A percentile compares a stretch with the other conserved stretches of the same genome.
phyloP scores from a whole-genome alignment of 1,140 invertebrate genomes.

The Cyrtorhinus lividipennis region DNA sequence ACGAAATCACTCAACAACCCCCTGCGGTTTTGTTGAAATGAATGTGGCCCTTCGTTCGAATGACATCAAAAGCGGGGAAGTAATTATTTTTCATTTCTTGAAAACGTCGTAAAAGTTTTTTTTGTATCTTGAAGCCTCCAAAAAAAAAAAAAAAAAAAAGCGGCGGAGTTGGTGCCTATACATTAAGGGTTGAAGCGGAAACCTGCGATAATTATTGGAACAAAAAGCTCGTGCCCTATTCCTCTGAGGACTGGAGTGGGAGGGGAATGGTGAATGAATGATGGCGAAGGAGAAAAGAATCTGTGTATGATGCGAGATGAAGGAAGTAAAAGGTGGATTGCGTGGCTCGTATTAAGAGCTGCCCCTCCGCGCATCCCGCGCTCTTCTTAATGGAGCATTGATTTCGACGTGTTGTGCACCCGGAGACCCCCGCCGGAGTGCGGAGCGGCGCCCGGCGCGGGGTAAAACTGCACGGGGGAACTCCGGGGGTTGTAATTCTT shows the following conservation, averaged over 20 bases:
- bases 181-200: neutral
- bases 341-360: conserved; percentile 3
- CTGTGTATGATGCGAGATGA: neutral
- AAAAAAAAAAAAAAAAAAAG: neutral
- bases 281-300: neutral
- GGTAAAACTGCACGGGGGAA: neutral
- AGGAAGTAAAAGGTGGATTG: neutral
- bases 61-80: too few relatives aligned
- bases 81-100: too few relatives aligned
- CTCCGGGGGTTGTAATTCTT: neutral
- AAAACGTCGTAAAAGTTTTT: too few relatives aligned
- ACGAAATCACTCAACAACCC: too few relatives aligned
- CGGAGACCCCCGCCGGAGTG: neutral
- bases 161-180: neutral
- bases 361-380: too few relatives aligned
- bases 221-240: neutral
- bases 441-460: neutral
- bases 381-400: conserved; percentile 6
- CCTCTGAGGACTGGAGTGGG: neutral
- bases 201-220: neutral
- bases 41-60: too few relatives aligned
- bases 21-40: too few relatives aligned
- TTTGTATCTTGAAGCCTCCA: too few relatives aligned
- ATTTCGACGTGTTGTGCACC: neutral
- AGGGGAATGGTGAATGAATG: neutral